Evolutionary conservation across 37 sponge, comb jelly and placozoan genomes (phyloP).

Genomic region (Cladorhizidae sp.): DNA sequence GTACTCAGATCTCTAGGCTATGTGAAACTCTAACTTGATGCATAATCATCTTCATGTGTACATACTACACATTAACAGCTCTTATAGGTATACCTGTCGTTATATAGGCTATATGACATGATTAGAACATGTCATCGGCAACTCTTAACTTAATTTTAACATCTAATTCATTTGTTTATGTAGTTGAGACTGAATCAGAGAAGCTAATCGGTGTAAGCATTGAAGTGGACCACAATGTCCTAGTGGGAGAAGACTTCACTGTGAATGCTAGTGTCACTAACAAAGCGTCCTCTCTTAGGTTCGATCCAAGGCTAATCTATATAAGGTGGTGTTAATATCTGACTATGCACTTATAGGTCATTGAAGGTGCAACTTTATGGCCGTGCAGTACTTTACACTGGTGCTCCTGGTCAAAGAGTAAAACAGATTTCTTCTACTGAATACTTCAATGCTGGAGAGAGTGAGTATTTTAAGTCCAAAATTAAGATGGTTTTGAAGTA

Average conservation of each 20-base stretch:
- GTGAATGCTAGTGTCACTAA: conserved; percentile 43
- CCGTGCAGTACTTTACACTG: conserved; percentile 33
- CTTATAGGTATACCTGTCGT: too few relatives aligned
- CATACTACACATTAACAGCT: too few relatives aligned
- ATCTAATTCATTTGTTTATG: too few relatives aligned
- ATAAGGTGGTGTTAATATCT: neutral
- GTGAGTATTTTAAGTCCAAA: neutral
- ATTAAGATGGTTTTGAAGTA: neutral
- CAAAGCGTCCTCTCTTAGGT: conserved; percentile 1
- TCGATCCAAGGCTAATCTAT: neutral
- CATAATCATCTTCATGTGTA: too few relatives aligned
- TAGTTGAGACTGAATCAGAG: conserved; percentile 7
- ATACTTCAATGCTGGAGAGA: neutral
- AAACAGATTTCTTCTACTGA: neutral
- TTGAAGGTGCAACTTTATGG: conserved; percentile 12
- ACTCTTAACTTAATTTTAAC: too few relatives aligned
- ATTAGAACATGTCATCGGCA: too few relatives aligned
- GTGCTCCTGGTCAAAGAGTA: conserved; percentile 21
- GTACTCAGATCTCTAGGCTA: too few relatives aligned
- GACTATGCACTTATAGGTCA: neutral
- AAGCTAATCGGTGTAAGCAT: conserved; percentile 33
- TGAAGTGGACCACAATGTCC: conserved; percentile 14
- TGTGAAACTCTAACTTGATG: too few relatives aligned
- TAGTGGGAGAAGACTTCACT: conserved; percentile 33
- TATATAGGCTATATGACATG: too few relatives aligned